Evolutionary conservation across 2,797 vertebrate genomes (phyloP), one percentile per base, ranked within the genome.

Genomic region (Diglossa cyanea): DNA sequence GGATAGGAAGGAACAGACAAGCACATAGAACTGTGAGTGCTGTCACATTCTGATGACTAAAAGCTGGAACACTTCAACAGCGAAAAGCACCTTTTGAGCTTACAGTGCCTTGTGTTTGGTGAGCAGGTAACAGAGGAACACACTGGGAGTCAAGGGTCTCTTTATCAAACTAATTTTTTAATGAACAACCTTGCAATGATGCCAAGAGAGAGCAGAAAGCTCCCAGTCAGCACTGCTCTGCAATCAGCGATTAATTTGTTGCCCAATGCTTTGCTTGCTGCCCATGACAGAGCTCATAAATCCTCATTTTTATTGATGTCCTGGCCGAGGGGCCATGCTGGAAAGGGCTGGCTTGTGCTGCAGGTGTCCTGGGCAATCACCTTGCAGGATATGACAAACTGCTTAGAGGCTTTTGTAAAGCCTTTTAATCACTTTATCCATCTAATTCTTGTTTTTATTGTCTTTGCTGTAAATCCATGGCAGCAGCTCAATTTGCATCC

Each of bases 271-370:
- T 62, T 81, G 84, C 95, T 91, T 74, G 89, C 94, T 86, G 72
- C 51, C 80, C 85, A 75, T 66, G 95, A 95, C 91, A 95, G 87
- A 83, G 93, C 96, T 96, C 94, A 96, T 95, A 73, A 93, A 94
- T 95, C 48, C 94, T 94, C 93, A 78, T 91, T 92, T 75, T 86
- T 80, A 91, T 67, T 15, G 92, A 80, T 77, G 67, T 51, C 89
- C 91, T 86, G 83, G 95, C 90, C 2, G 0, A 81, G 68, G 42
- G 83, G 80, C 9, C 65, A 40, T 0, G 53, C 86, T 62, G 86
- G 75, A 58, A 48, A 47, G 65, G 88, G 47, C 87, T 68, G 89
- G 6, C 85, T 75, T 31, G 47, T 55, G 77, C 88, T 40, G 10
- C 84, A 66, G 81, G 80, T 77, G 7, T 66, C 73, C 91, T 63